Percentiles rank a stretch among this genome's conserved stretches.
These are phyloP conservation scores for Artemisiospiza belli DNA, from an alignment of 2,113 vertebrate genomes.

Conservation along the genomic window DNA sequence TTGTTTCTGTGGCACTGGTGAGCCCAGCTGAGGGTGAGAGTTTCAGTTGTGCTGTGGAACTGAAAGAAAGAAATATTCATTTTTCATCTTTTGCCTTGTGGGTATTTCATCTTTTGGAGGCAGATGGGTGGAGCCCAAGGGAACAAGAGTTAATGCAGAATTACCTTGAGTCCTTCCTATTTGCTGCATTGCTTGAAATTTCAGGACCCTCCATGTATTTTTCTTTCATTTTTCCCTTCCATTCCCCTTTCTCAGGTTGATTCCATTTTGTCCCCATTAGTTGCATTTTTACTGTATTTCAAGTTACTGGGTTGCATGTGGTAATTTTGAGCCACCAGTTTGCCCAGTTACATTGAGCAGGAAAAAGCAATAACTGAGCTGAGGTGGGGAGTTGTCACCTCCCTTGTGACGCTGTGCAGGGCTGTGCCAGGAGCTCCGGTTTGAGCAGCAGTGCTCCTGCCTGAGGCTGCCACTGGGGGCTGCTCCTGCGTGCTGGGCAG, in stretches of 20 bases:
- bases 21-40: not conserved
- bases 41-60: not conserved
- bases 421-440: fast-evolving
- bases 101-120: not conserved
- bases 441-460: not conserved
- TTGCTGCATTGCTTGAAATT: not conserved
- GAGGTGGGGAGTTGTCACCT: not conserved
- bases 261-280: not conserved
- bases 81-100: not conserved
- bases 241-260: not conserved
- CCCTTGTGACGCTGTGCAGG: fast-evolving
- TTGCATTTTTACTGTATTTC: not conserved
- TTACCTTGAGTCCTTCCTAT: not conserved
- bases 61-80: not conserved
- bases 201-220: not conserved
- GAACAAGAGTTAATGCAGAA: not conserved
- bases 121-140: not conserved
- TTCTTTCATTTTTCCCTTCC: not conserved
- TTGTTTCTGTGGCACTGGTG: fast-evolving
- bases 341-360: not conserved
- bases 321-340: not conserved
- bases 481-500: not conserved
- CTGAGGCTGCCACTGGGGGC: fast-evolving
- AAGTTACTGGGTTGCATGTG: not conserved
- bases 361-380: not conserved